Evolutionary conservation across 35 echinoderm and acorn worm species (phyloP).

Genomic region (Hemicentrotus pulcherrimus): DNA sequence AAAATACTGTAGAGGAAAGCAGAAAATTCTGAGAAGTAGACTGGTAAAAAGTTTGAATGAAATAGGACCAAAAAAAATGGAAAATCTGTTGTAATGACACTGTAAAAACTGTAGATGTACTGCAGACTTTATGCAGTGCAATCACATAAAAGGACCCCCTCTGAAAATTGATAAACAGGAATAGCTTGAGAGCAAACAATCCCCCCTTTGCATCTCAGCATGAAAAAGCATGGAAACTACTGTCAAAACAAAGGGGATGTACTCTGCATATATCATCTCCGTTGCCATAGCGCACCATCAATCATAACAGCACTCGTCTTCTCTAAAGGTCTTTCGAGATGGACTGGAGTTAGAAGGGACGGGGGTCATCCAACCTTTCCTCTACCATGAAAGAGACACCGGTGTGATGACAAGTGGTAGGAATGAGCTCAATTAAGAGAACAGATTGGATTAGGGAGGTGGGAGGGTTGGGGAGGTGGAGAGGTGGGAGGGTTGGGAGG

Average conservation of each 20-base stretch:
- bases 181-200: background rate
- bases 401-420: background rate
- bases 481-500: background rate
- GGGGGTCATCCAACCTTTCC: background rate
- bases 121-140: background rate
- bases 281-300: background rate
- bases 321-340: background rate
- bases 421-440: conserved; percentile 10
- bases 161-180: background rate
- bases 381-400: conserved; percentile 8
- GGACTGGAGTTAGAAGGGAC: background rate
- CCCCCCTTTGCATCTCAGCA: background rate
- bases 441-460: background rate
- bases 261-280: background rate
- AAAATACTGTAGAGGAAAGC: too few species aligned
- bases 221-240: background rate
- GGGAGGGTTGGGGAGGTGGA: background rate
- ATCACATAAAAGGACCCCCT: background rate
- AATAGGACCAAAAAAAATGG: background rate
- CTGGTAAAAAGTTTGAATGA: too few species aligned
- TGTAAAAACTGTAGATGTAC: background rate
- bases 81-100: background rate
- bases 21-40: too few species aligned
- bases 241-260: background rate
- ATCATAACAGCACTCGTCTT: background rate